A percentile compares a stretch with the other conserved stretches of the same genome.
Conservation (phyloP, 37 sponge, comb jelly and placozoan genomes). For the Theonella swinhoei region DNA sequence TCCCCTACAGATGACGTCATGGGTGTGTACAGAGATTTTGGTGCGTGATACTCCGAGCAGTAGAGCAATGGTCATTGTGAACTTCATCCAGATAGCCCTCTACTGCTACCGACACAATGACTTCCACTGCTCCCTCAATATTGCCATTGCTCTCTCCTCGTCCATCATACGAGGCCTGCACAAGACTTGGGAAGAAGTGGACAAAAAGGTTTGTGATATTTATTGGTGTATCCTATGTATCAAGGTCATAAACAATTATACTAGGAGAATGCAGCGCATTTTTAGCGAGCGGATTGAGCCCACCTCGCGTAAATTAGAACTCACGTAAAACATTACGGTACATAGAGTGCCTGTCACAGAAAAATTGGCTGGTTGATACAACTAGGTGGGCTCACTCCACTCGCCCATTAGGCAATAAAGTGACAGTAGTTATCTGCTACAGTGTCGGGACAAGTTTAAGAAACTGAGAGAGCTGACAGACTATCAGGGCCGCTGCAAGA, state of each 20-base stretch:
- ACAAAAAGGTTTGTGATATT: slow-evolving; percentile 51
- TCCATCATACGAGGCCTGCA: slow-evolving; percentile 49
- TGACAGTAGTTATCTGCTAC: slow-evolving; percentile 16
- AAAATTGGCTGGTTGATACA: no score
- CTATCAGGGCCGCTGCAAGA: slow-evolving; percentile 66
- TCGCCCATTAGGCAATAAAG: neutral
- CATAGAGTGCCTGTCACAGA: no score
- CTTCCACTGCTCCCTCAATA: slow-evolving; percentile 67
- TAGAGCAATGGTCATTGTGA: slow-evolving; percentile 62
- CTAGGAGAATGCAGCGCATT: no score
- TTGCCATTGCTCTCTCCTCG: slow-evolving; percentile 69
- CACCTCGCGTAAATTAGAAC: no score
- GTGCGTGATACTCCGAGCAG: slow-evolving; percentile 29
- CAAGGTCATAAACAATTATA: neutral
- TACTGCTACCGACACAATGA: slow-evolving; percentile 74
- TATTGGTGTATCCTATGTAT: neutral
- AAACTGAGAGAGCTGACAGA: slow-evolving; percentile 49
- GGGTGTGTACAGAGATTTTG: slow-evolving; percentile 81
- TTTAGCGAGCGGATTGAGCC: no score
- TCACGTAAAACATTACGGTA: no score
- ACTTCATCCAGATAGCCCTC: slow-evolving; percentile 70
- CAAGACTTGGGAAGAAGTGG: slow-evolving; percentile 68
- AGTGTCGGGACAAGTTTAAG: slow-evolving; percentile 50
- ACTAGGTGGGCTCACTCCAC: no score
- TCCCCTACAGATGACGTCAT: slow-evolving; percentile 58